Evolutionary conservation across 2,113 vertebrate species (phyloP), one percentile per base, ranked within the genome.

Genomic region (Rhineura floridana): DNA sequence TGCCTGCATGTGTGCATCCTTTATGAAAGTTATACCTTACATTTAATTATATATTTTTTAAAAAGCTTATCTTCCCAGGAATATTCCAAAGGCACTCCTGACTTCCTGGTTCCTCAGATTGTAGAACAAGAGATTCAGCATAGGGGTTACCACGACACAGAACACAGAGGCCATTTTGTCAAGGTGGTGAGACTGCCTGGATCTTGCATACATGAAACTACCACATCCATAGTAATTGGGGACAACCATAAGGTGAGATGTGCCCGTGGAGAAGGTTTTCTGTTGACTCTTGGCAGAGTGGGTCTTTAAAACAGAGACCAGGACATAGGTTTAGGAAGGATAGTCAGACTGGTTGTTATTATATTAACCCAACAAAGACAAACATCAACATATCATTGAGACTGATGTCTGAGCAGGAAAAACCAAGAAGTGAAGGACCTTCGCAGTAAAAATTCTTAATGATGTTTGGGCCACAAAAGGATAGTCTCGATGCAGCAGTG

Each of bases 361-460:
- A 33, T 3, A 79, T 55, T 59, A 84, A 70, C 4, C 62, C 62
- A 55, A 44, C 72, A 23, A 84, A 15, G 13, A 77, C 7, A 39
- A 88, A 69, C 2, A 88, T 25, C 7, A 87, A 2, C 25, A 84
- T 5, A 21, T 77, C 25, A 62, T 87, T 44, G 30, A 85, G 79
- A 67, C n/a, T 69, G 23, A 75, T 55, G 13, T 87, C 62, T 30
- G 91, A 91, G 28, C 84, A 91, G 15, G 81, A 67, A 46, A 91
- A 76, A 4, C 33, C 70, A 7, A 84, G 42, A 2, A 89, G n/a
- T 1, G 84, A 30, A 36, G 65, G 50, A 1, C 8, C 67, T 1
- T 89, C 90, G 84, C 87, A 91, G 55, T 88, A 89, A 63, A 89
- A 89, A 12, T n/a, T 13, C 33, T 70, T 50, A 70, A 83, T 83